A percentile compares a stretch with the other conserved stretches of the same genome.
Conservation (phyloP, 2,888 invertebrate genomes). For the Entomobrya multifasciata region DNA sequence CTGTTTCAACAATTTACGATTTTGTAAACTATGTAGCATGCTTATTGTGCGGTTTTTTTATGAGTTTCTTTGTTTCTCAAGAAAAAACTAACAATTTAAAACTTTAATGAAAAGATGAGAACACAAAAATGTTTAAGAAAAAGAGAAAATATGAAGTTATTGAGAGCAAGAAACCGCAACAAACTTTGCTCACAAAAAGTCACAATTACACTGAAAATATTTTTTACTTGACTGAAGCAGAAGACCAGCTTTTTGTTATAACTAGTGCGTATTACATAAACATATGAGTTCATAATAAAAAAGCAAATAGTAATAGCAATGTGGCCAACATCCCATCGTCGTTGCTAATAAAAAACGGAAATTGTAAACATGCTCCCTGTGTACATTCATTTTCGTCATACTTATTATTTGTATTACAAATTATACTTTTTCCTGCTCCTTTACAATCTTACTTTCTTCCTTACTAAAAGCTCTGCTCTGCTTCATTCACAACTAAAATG, state of each 20-base stretch:
- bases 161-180: no score
- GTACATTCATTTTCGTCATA: neutral
- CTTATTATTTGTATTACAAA: neutral
- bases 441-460: neutral
- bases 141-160: no score
- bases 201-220: no score
- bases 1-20: neutral
- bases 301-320: neutral
- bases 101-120: conserved; percentile 2
- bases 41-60: neutral
- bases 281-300: no score
- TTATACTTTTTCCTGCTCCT: neutral
- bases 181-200: no score
- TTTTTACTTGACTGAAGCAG: neutral
- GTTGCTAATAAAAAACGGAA: conserved; percentile 56
- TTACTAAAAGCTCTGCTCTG: no score
- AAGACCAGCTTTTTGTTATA: no score
- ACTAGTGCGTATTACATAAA: neutral
- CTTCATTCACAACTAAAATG: no score
- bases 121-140: no score
- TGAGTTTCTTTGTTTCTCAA: neutral
- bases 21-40: neutral
- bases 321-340: conserved; percentile 50
- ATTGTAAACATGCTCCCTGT: conserved; percentile 32
- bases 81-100: neutral